Base-by-base conservation (phyloP, 2,797 vertebrate species). In the Acrossocheilus wenchowensis region DNA sequence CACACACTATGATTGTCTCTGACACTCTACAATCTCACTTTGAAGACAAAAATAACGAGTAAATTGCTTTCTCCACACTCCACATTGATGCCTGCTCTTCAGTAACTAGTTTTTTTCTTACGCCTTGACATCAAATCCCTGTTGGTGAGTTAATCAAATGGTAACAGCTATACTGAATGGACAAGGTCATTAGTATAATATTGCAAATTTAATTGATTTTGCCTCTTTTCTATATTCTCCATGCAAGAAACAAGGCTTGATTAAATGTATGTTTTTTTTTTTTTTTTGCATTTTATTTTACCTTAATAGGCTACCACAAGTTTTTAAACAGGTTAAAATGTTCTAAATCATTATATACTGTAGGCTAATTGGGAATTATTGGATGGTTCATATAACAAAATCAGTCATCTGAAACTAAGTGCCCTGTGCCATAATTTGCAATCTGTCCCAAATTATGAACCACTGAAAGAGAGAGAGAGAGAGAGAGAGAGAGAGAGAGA, bases 41-140 rank as follows among this genome's bases (percentile, higher is more conserved):
- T 83, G 69, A 83, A 62, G 69, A 75, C 82, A 64, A 15, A 52
- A 64, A 83, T 36, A 64, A 71, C 54, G 23, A 62, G 71, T 62
- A 48, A 83, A 84, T 64, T 64, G 82, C 82, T 52, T 83, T 83
- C 57, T 64, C 82, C 54, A 64, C 43, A 66, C 72, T 50, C 41
- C 64, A 39, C 45, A 15, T 19, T 57, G 68, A 73, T 30, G 69
- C 50, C 26, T 60, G 34, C 71, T 48, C 71, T 62, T 64, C 78
- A 80, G 82, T 23, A 62, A 34, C 21, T 10, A 23, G 2, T n/a
- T 50, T 41, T 57, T n/a, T 30, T 6, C 15, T 26, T 12, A 26
- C 5, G n/a, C 34, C 45, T 17, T 45, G 57, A 62, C 17, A 19
- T 39, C 45, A 48, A 74, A 83, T 60, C 62, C 9, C 17, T 81